Conservation (phyloP, 2,888 invertebrate species). For the Agapostemon virescens region DNA sequence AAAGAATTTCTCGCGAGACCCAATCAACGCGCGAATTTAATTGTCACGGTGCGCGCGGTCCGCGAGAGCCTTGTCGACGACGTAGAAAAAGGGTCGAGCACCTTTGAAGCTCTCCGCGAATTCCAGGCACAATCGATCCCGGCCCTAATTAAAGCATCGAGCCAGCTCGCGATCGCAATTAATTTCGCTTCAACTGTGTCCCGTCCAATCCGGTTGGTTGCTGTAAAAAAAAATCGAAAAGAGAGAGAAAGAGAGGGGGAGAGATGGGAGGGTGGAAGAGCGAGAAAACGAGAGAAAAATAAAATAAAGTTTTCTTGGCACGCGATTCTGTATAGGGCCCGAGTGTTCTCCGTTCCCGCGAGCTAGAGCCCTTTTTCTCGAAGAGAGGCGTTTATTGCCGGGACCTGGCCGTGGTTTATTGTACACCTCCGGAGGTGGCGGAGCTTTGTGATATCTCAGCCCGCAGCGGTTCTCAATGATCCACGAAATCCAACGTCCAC, state of each 20-base stretch:
- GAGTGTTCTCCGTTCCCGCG: slow-evolving; percentile 27
- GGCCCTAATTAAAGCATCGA: slow-evolving; percentile 35
- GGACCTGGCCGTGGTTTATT: slow-evolving; percentile 46
- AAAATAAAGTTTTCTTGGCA: slow-evolving; percentile 26
- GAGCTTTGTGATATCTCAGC: slow-evolving; percentile 53
- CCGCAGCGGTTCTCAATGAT: slow-evolving; percentile 59
- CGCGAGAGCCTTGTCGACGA: not conserved
- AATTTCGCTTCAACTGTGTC: slow-evolving; percentile 22
- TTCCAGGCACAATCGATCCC: slow-evolving; percentile 17
- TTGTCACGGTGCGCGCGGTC: slow-evolving; percentile 2
- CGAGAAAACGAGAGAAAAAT: not conserved
- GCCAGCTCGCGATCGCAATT: slow-evolving; percentile 15
- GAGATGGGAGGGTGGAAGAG: not conserved
- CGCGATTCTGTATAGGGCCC: slow-evolving; percentile 33
- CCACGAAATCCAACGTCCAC: slow-evolving; percentile 31
- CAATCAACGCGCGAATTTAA: slow-evolving; percentile 1
- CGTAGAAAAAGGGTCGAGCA: slow-evolving; percentile 3
- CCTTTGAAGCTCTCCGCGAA: slow-evolving; percentile 10
- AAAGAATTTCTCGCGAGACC: not conserved
- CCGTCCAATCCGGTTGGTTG: not conserved
- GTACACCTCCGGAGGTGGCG: slow-evolving; percentile 49
- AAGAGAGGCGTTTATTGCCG: slow-evolving; percentile 41
- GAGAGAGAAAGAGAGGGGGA: not conserved
- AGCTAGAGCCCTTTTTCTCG: not conserved
- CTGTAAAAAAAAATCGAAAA: not conserved